Percentiles rank a stretch among this genome's conserved stretches.
phyloP scores from a whole-genome alignment of 2,113 vertebrate genomes.

The Corvus moneduloides region DNA sequence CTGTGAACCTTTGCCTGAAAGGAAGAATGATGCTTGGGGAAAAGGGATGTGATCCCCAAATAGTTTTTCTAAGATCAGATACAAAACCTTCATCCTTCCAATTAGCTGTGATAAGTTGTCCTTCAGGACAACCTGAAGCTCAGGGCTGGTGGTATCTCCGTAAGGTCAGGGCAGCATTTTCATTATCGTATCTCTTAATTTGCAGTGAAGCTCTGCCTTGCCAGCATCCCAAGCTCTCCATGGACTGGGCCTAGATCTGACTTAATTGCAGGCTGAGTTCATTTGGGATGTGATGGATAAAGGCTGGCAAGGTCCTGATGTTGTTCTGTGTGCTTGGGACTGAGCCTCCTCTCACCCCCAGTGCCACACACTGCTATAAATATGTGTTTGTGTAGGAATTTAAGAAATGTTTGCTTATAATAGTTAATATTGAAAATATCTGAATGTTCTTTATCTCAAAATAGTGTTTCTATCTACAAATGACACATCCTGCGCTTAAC shows the following conservation, averaged over 20 bases:
- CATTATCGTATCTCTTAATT: not conserved
- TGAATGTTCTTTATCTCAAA: not conserved
- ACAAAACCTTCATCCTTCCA: not conserved
- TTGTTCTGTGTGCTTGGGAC: not conserved
- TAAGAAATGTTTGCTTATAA: constrained; percentile 31
- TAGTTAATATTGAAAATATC: constrained; percentile 55
- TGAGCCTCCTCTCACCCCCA: not conserved
- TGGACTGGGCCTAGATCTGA: not conserved
- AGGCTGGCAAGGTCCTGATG: not conserved
- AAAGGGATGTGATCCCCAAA: not conserved
- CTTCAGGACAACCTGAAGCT: not conserved
- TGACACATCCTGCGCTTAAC: not conserved
- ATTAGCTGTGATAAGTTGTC: not conserved
- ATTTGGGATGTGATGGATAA: not conserved
- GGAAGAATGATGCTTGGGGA: not conserved
- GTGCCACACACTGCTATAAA: not conserved
- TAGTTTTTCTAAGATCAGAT: not conserved
- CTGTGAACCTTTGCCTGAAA: not conserved
- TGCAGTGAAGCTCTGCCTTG: not conserved
- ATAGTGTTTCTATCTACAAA: constrained; percentile 13
- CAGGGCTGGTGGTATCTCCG: not conserved
- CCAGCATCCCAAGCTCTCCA: not conserved
- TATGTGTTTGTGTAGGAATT: constrained; percentile 36
- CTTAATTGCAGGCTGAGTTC: not conserved
- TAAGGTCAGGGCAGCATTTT: not conserved